A percentile compares a stretch with the other conserved stretches of the same genome.
These are phyloP conservation scores for Caenorhabditis latens DNA, from an alignment of 1,140 invertebrate species.

Conservation along the genomic window DNA sequence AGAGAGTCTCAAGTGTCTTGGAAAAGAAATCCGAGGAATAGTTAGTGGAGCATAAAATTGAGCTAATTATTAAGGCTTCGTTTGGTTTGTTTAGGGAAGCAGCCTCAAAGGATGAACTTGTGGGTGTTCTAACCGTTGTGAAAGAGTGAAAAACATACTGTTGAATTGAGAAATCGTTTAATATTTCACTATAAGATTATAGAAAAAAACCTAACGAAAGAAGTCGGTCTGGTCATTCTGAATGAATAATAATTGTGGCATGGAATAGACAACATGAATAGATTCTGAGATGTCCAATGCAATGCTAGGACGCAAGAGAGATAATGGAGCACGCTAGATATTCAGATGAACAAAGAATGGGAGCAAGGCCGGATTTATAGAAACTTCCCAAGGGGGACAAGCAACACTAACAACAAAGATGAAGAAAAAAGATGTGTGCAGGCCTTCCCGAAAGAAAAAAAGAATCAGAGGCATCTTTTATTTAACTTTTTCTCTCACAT, in stretches of 20 bases:
- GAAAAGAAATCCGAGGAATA: slow-evolving; percentile 30
- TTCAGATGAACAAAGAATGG: slow-evolving; percentile 34
- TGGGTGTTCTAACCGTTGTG: too few species aligned
- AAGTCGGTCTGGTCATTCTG: neutral
- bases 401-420: slow-evolving; percentile 34
- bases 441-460: slow-evolving; percentile 20
- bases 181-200: neutral
- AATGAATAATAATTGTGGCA: slow-evolving; percentile 29
- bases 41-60: slow-evolving; percentile 40
- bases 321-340: slow-evolving; percentile 43
- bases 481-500: neutral
- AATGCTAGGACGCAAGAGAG: neutral
- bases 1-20: slow-evolving; percentile 18
- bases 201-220: neutral
- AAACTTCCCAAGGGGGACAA: slow-evolving; percentile 39
- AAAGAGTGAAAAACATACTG: too few species aligned
- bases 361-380: neutral
- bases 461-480: slow-evolving; percentile 18
- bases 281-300: slow-evolving; percentile 12
- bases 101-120: neutral
- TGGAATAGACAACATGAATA: slow-evolving; percentile 48
- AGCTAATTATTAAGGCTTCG: slow-evolving; percentile 49
- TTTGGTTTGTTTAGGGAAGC: slow-evolving; percentile 8
- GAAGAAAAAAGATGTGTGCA: slow-evolving; percentile 11
- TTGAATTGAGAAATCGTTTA: too few species aligned